These are phyloP conservation scores for Porites lutea DNA, from an alignment of 64 coral and sea anemone genomes.

Conservation along the genomic window DNA sequence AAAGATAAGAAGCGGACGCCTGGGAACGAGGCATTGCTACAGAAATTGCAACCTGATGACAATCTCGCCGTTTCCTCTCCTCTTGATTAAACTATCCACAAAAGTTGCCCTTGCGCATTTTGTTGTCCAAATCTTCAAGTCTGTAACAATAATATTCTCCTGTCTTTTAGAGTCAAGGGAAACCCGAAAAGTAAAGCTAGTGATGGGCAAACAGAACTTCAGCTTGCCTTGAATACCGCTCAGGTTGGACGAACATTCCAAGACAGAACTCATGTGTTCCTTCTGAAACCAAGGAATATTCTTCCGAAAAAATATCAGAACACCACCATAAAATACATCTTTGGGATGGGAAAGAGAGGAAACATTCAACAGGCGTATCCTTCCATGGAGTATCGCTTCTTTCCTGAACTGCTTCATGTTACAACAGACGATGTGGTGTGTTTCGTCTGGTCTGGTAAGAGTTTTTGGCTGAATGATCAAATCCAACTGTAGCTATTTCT, in stretches of 20 bases:
- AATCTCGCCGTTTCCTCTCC: background rate
- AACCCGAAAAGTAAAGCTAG: slow-evolving; percentile 41
- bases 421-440: slow-evolving; percentile 60
- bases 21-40: background rate
- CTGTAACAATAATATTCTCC: background rate
- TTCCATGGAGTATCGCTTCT: slow-evolving; percentile 64
- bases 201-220: slow-evolving; percentile 16
- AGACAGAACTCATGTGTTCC: slow-evolving; percentile 61
- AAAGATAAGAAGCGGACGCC: background rate
- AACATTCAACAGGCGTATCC: slow-evolving; percentile 54
- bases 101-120: slow-evolving; percentile 6
- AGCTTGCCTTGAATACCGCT: slow-evolving; percentile 45
- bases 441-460: slow-evolving; percentile 68
- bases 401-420: slow-evolving; percentile 49
- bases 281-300: slow-evolving; percentile 19
- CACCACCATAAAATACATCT: slow-evolving; percentile 35
- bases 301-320: slow-evolving; percentile 29
- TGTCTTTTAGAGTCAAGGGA: slow-evolving; percentile 6
- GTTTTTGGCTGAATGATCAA: slow-evolving; percentile 8
- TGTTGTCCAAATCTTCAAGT: slow-evolving; percentile 2
- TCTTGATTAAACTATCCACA: background rate
- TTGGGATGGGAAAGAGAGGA: slow-evolving; percentile 68
- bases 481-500: background rate
- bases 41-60: background rate
- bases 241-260: slow-evolving; percentile 47